Evolutionary conservation across 2,113 vertebrate species (phyloP), one percentile per base, ranked within the genome.

Genomic region (Pseudopodoces humilis): DNA sequence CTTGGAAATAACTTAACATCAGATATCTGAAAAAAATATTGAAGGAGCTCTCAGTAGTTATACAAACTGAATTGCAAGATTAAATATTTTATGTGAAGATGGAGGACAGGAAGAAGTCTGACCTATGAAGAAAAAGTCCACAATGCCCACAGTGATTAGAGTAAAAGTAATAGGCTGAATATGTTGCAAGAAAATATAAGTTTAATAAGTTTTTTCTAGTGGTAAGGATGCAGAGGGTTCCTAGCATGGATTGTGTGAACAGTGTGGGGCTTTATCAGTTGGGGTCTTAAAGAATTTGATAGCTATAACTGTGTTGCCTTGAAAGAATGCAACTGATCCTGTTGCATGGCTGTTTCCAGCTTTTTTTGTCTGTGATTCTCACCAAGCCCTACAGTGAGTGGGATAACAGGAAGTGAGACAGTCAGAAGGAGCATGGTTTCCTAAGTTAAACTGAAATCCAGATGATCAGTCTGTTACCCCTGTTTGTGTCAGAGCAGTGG

Each of bases 331-430:
- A 43, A 1, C 21, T 33, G 39, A 65, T 85, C 25, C 44, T 46
- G 6, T 55, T 85, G 24, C 63, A 11, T 41, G n/a, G 24, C 18
- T 69, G 47, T 63, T 91, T 72, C 63, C 67, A 59, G n/a, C n/a
- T 69, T 60, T 65, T 0, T 87, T 91, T 83, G n/a, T 52, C 49
- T 93, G 90, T 53, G 60, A 78, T 93, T 94, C 71, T 88, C 30
- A 67, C 71, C 60, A 90, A 80, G 43, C 16, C 16, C 27, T 67
- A 15, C 46, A 63, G 56, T 83, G 55, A 83, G 55, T 90, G 47
- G 87, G 71, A 83, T 90, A 33, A 90, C 86, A 94, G 83, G 83
- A 94, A 94, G 41, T 50, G 39, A 55, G 60, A 67, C 41, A 59
- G 56, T 91, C 83, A 82, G 83, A 43, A 82, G 31, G 37, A 83